Percentiles rank a stretch among this genome's conserved stretches.
These are phyloP conservation scores for Microplitis deprimator DNA, from an alignment of 2,888 invertebrate genomes.

Conservation along the genomic window DNA sequence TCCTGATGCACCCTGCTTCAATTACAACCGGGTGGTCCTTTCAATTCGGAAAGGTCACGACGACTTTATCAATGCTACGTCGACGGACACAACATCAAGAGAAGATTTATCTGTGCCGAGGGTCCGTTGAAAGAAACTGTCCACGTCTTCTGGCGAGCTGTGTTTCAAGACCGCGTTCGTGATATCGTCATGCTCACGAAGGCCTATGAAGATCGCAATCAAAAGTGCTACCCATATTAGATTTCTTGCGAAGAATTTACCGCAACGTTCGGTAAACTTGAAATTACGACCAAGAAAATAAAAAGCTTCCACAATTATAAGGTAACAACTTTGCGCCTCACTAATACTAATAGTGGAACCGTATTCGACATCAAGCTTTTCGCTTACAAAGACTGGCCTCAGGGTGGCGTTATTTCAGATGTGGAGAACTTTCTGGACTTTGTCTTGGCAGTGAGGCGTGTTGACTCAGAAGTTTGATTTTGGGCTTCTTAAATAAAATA, in stretches of 20 bases:
- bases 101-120: not conserved
- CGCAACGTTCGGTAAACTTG: not conserved
- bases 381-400: not conserved
- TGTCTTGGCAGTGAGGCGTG: not conserved
- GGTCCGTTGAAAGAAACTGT: not conserved
- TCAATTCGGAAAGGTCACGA: not conserved
- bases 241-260: not conserved
- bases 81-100: not conserved
- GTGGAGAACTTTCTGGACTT: not conserved
- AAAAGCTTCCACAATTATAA: not conserved
- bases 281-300: not conserved
- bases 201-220: not conserved
- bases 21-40: not conserved
- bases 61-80: not conserved
- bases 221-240: not conserved
- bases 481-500: too few species aligned
- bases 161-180: not conserved
- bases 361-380: not conserved
- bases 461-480: too few species aligned
- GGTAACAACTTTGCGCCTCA: not conserved
- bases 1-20: not conserved
- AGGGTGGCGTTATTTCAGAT: not conserved
- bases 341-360: not conserved
- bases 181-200: not conserved
- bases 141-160: not conserved